A percentile compares a stretch with the other conserved stretches of the same genome.
These are phyloP conservation scores for Xiphophorus maculatus DNA, from an alignment of 2,113 vertebrate genomes.

Conservation along the genomic window DNA sequence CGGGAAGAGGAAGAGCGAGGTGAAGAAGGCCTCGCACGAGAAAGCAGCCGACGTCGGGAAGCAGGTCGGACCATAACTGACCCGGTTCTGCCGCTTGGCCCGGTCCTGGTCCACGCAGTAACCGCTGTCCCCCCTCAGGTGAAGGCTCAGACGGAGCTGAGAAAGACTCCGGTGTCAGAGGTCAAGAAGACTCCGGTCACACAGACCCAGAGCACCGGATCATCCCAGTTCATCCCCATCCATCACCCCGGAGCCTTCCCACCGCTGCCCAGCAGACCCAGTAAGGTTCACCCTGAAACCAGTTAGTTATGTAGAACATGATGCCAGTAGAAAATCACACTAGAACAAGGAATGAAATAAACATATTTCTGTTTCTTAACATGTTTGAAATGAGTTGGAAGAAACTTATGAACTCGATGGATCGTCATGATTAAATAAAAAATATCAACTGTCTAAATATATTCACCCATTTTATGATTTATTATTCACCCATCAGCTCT, in stretches of 20 bases:
- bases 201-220: constrained; percentile 87
- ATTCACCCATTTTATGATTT: too few relatives aligned
- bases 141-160: constrained; percentile 90
- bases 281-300: constrained; percentile 59
- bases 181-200: constrained; percentile 92
- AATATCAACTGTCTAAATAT: too few relatives aligned
- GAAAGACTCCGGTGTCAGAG: constrained; percentile 95
- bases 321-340: too few relatives aligned
- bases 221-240: constrained; percentile 97
- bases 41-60: constrained; percentile 86
- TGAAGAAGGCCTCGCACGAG: constrained; percentile 85
- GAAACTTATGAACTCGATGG: too few relatives aligned
- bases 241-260: constrained; percentile 97
- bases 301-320: too few relatives aligned
- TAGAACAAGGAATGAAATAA: too few relatives aligned
- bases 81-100: too few relatives aligned
- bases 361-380: too few relatives aligned
- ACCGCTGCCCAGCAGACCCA: constrained; percentile 92
- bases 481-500: too few relatives aligned
- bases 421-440: too few relatives aligned
- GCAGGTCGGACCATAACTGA: constrained; percentile 76
- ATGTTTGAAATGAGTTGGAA: too few relatives aligned
- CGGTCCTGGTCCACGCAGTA: neutral
- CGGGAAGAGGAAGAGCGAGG: constrained; percentile 90
- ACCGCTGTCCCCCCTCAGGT: constrained; percentile 62